Conservation (phyloP, 1,140 invertebrate species). For the Drosophila melanogaster region Release_6_plus_ISO1_MT NT_033777.3:11236501-11237000, state of each 20-base stretch:
- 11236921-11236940: not conserved
- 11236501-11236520: not conserved
- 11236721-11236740: not conserved
- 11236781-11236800: not conserved
- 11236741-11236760: no score
- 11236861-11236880: not conserved
- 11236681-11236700: not conserved
- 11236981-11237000: slow-evolving; percentile 22
- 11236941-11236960: not conserved
- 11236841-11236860: not conserved
- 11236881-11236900: not conserved
- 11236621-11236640: slow-evolving; percentile 47
- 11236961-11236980: not conserved
- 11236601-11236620: slow-evolving; percentile 28
- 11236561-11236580: slow-evolving; percentile 34
- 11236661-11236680: slow-evolving; percentile 34
- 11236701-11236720: not conserved
- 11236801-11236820: not conserved
- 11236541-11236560: slow-evolving; percentile 46
- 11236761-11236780: not conserved
- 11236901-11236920: not conserved
- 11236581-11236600: slow-evolving; percentile 46
- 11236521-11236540: not conserved
- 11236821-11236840: not conserved
- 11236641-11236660: slow-evolving; percentile 15